phyloP scores from a whole-genome alignment of 2,797 vertebrate species.

The Arnoldichthys spilopterus region DNA sequence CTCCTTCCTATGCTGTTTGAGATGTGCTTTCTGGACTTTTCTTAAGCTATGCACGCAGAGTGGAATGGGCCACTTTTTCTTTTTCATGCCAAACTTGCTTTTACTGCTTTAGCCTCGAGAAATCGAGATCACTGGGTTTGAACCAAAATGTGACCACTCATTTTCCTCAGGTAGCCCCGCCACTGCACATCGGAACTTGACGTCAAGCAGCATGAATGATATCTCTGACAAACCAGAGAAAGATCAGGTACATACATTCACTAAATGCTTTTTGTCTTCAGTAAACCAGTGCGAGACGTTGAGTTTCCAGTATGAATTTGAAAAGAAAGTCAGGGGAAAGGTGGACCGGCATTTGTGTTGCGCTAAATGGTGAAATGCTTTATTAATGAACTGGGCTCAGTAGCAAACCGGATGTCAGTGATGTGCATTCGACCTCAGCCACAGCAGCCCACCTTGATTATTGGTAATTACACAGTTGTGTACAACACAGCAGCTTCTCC shows the following conservation, averaged over 20 bases:
- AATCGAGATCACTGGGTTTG: slow-evolving; percentile 21
- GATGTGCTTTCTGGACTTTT: slow-evolving; percentile 27
- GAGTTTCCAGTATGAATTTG: background rate
- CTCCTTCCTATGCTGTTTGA: slow-evolving; percentile 4
- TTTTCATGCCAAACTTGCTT: slow-evolving; percentile 51
- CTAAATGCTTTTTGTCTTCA: background rate
- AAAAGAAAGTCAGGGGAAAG: background rate
- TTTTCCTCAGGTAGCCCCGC: slow-evolving; percentile 86
- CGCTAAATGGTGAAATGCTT: too few relatives aligned
- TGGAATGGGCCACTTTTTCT: slow-evolving; percentile 61
- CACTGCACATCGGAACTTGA: slow-evolving; percentile 87
- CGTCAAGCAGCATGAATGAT: slow-evolving; percentile 92
- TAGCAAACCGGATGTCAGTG: background rate
- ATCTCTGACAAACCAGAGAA: slow-evolving; percentile 98
- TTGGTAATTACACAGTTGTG: slow-evolving; percentile 19
- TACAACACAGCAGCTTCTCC: background rate
- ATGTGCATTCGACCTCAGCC: background rate
- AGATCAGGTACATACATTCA: slow-evolving; percentile 86
- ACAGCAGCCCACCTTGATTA: background rate
- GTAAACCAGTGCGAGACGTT: background rate
- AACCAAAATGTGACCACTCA: slow-evolving; percentile 38
- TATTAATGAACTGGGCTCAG: too few relatives aligned
- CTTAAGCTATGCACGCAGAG: slow-evolving; percentile 54
- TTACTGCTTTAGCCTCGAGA: background rate
- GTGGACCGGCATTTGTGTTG: background rate